Conservation (phyloP, 2,113 vertebrate species). For the Pedionomus torquatus region DNA sequence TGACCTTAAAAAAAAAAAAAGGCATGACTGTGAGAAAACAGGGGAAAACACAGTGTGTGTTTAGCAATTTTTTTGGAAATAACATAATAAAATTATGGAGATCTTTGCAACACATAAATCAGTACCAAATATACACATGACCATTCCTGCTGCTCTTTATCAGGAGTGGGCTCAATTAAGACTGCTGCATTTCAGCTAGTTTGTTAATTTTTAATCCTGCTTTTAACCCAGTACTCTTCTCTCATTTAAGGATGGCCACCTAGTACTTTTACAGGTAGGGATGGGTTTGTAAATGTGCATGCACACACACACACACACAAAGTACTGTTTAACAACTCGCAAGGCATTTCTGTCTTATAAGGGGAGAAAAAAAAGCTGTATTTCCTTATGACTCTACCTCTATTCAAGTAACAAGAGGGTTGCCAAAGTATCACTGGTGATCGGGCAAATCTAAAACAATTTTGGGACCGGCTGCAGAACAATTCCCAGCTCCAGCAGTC, state of each 20-base stretch:
- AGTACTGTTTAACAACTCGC: neutral
- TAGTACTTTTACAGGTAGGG: neutral
- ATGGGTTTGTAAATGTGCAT: neutral
- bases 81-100: neutral
- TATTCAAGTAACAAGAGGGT: neutral
- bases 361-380: neutral
- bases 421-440: neutral
- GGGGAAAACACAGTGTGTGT: accelerated
- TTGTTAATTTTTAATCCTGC: neutral
- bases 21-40: neutral
- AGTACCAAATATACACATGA: neutral
- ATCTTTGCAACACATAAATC: neutral
- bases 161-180: neutral
- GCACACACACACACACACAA: too few relatives aligned
- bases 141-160: neutral
- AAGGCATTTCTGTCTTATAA: neutral
- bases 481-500: accelerated
- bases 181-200: neutral
- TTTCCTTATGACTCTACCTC: neutral
- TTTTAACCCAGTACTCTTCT: neutral
- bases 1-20: neutral
- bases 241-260: neutral
- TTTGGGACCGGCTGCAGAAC: neutral
- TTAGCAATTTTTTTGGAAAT: neutral
- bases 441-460: neutral